Evolutionary conservation across 2,888 invertebrate genomes (phyloP).

Genomic region (Buathra laborator): DNA sequence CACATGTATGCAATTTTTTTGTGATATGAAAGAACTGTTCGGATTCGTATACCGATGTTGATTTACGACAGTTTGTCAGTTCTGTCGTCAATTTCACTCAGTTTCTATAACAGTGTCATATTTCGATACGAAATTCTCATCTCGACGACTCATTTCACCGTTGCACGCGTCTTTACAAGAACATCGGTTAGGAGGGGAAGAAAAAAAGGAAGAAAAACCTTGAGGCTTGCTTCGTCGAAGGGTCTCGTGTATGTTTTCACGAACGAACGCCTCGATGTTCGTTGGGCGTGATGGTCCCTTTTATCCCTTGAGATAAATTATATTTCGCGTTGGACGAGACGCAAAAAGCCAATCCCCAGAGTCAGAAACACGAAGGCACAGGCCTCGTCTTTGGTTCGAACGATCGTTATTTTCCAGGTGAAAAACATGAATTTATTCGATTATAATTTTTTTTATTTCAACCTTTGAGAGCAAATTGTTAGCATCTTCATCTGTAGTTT

Average conservation of each 20-base stretch:
- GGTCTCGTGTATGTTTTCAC: slow-evolving; percentile 35
- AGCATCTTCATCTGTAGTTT: no score
- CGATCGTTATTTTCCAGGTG: no score
- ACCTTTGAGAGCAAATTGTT: no score
- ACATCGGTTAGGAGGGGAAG: background rate
- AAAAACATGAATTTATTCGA: no score
- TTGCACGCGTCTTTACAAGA: background rate
- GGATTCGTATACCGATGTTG: slow-evolving; percentile 15
- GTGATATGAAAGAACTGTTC: background rate
- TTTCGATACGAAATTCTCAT: slow-evolving; percentile 8
- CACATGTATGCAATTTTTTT: slow-evolving; percentile 1
- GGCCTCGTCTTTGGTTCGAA: no score
- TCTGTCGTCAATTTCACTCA: background rate
- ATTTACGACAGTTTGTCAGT: slow-evolving; percentile 17
- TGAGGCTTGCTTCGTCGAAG: slow-evolving; percentile 26
- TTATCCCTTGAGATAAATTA: slow-evolving; percentile 42
- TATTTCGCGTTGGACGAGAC: slow-evolving; percentile 9
- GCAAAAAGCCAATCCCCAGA: slow-evolving; percentile 9
- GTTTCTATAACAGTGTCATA: slow-evolving; percentile 42
- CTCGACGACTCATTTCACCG: slow-evolving; percentile 4
- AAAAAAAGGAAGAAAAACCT: slow-evolving; percentile 32
- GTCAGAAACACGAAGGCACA: background rate
- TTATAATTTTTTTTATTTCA: no score
- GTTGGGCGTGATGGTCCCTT: background rate
- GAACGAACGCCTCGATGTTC: slow-evolving; percentile 37